A percentile compares a stretch with the other conserved stretches of the same genome.
Evolutionary conservation across 1,140 invertebrate genomes (phyloP).

Genomic region (Fopius arisanus): DNA sequence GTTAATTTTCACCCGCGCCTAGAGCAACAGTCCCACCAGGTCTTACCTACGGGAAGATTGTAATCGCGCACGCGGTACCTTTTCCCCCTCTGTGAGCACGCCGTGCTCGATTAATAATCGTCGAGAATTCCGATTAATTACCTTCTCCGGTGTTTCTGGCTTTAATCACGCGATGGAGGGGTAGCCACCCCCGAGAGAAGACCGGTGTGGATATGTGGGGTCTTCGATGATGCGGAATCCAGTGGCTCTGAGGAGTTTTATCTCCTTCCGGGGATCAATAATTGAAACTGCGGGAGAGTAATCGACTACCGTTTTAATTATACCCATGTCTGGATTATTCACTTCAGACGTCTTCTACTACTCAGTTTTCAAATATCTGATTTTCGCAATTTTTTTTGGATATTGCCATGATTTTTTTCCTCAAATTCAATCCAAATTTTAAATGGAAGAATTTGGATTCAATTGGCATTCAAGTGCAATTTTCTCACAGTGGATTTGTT

Average conservation of each 20-base stretch:
- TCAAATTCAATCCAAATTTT: too few relatives aligned
- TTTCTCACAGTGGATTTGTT: not conserved
- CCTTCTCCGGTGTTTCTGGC: not conserved
- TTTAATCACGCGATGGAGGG: constrained; percentile 23
- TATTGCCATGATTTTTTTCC: too few relatives aligned
- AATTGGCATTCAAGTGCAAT: not conserved
- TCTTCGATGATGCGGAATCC: not conserved
- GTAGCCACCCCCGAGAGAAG: not conserved
- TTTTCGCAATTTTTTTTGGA: too few relatives aligned
- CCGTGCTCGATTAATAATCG: constrained; percentile 26
- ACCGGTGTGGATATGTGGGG: not conserved
- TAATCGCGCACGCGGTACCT: not conserved
- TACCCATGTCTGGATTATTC: too few relatives aligned
- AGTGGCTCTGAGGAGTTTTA: not conserved
- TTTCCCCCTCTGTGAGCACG: constrained; percentile 15
- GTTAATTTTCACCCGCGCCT: constrained; percentile 6
- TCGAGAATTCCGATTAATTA: constrained; percentile 24
- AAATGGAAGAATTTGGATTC: not conserved
- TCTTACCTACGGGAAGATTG: not conserved
- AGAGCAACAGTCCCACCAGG: not conserved
- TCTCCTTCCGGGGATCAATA: not conserved
- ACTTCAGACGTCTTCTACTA: too few relatives aligned
- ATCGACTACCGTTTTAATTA: too few relatives aligned
- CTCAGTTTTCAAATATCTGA: too few relatives aligned
- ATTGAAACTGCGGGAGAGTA: not conserved